These are phyloP conservation scores for Andrena haemorrhoa DNA, from an alignment of 2,888 invertebrate species.

Conservation along the genomic window DNA sequence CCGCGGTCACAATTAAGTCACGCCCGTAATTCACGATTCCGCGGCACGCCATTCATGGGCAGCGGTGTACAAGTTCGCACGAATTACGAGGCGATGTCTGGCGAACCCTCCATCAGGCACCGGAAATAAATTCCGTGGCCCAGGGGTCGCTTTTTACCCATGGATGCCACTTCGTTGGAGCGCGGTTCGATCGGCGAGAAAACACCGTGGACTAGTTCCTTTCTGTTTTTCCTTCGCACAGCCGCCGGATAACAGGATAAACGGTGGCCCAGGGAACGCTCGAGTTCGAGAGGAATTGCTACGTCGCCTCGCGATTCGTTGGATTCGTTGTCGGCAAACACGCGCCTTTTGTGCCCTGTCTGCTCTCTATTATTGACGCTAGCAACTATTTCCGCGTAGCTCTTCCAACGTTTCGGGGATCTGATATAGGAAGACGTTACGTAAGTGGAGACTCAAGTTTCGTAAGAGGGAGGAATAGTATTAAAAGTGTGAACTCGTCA, in stretches of 20 bases:
- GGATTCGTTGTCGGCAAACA: conserved; percentile 7
- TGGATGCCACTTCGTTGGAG: conserved; percentile 7
- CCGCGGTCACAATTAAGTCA: conserved; percentile 47
- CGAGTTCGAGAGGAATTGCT: neutral
- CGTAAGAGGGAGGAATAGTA: neutral
- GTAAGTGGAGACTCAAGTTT: neutral
- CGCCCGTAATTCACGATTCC: conserved; percentile 38
- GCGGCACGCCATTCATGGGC: conserved; percentile 13
- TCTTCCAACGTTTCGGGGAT: neutral
- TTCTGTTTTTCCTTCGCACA: neutral
- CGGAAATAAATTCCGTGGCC: conserved; percentile 31
- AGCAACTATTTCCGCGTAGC: conserved; percentile 1
- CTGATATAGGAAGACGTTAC: neutral
- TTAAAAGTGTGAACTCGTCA: neutral
- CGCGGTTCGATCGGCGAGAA: conserved; percentile 19
- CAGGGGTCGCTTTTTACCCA: neutral
- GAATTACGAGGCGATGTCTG: conserved; percentile 25
- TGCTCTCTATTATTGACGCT: conserved; percentile 19
- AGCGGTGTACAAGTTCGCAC: conserved; percentile 16
- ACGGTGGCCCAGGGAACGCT: conserved; percentile 1
- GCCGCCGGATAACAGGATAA: conserved; percentile 27
- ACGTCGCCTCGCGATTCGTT: neutral
- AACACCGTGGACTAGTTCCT: conserved; percentile 5
- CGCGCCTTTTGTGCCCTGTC: neutral
- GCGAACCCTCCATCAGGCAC: conserved; percentile 5